Percentiles rank a stretch among this genome's conserved stretches.
Conservation (phyloP, 2,113 vertebrate genomes). For the Plectropomus leopardus region DNA sequence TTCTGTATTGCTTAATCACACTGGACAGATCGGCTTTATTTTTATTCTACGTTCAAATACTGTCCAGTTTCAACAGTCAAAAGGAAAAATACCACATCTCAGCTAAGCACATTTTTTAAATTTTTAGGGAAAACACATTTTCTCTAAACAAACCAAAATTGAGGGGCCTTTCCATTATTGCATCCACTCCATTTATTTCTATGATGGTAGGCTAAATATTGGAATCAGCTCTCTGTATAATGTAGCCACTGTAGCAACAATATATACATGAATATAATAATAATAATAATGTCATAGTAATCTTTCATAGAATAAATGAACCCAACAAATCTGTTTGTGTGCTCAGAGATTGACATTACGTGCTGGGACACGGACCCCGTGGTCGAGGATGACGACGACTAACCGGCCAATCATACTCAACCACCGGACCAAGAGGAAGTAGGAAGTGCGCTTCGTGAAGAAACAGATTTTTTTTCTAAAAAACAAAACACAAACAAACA, state of each 20-base stretch:
- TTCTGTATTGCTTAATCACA: no score
- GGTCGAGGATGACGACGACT: slow-evolving; percentile 94
- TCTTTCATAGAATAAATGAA: not conserved
- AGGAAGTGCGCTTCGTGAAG: slow-evolving; percentile 74
- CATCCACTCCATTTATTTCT: not conserved
- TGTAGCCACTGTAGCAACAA: no score
- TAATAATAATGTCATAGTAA: not conserved
- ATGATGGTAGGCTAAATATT: not conserved
- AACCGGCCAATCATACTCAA: slow-evolving; percentile 57
- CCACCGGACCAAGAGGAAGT: slow-evolving; percentile 65
- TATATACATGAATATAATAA: not conserved
- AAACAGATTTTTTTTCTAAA: slow-evolving; percentile 70
- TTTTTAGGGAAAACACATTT: no score
- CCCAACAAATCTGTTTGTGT: not conserved
- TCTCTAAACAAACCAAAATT: no score
- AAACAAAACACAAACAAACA: slow-evolving; percentile 65
- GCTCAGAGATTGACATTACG: slow-evolving; percentile 96
- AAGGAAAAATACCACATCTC: no score
- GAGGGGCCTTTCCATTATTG: not conserved
- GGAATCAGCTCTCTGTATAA: not conserved
- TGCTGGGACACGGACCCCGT: slow-evolving; percentile 97
- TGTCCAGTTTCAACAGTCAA: no score
- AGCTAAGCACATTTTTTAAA: no score
- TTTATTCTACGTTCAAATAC: no score
- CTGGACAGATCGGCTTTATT: no score